These are phyloP conservation scores for Ondatra zibethicus DNA, from an alignment of 2,113 vertebrate species.

Conservation along the genomic window DNA sequence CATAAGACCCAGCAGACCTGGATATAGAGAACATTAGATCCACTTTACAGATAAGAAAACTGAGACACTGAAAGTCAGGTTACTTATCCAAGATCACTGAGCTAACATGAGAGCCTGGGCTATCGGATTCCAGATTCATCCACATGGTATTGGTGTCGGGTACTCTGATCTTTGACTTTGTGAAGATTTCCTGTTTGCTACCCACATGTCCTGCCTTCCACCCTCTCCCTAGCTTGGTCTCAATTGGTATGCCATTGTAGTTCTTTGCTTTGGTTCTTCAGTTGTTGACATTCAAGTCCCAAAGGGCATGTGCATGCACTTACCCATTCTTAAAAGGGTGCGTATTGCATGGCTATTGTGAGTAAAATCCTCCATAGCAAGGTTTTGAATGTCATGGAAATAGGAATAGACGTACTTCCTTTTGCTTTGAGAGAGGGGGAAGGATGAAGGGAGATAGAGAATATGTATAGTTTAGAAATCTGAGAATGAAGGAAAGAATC, in stretches of 20 bases:
- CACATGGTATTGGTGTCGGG: not conserved
- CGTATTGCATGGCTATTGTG: not conserved
- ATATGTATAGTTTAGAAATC: not conserved
- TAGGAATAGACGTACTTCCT: not conserved
- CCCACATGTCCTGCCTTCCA: not conserved
- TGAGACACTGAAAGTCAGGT: not conserved
- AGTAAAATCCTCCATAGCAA: not conserved
- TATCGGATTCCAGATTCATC: not conserved
- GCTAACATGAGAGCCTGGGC: not conserved
- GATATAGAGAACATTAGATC: not conserved
- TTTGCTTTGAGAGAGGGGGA: not conserved
- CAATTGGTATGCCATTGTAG: not conserved
- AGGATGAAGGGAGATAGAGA: not conserved
- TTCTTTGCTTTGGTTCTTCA: not conserved
- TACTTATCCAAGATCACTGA: constrained; percentile 1
- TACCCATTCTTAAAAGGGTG: not conserved
- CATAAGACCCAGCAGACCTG: not conserved
- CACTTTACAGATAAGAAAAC: constrained; percentile 27
- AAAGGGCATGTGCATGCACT: not conserved
- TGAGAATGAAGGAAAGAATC: not conserved
- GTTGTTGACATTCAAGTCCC: not conserved
- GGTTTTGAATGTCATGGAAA: not conserved
- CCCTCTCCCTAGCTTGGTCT: not conserved
- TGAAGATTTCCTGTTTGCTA: not conserved
- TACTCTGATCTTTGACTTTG: not conserved